Evolutionary conservation across 1,140 invertebrate species (phyloP), one percentile per base, ranked within the genome.

Genomic region (Gryllus bimaculatus): DNA sequence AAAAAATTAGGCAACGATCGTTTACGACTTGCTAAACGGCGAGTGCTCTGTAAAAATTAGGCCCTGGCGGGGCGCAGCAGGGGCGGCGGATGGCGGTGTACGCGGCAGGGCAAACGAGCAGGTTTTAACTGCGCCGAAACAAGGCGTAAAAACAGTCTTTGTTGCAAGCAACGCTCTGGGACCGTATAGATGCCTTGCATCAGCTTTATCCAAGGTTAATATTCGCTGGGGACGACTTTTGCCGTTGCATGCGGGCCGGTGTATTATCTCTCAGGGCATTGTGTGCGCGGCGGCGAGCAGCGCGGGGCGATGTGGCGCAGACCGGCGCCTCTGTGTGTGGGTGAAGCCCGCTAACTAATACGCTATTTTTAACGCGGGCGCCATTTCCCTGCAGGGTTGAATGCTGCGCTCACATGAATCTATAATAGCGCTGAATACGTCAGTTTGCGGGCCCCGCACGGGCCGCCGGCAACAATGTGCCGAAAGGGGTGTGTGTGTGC

Each of bases 1-100:
- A 66, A 66, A 66, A 66, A 66, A 66, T 66, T 66, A 66, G 54
- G 54, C 54, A 66, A 66, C 54, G 54, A 66, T 66, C 54, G 54
- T 66, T 66, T 66, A 66, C 54, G 54, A 66, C 54, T 66, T 66
- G 54, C 54, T 66, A 66, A 66, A 66, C 54, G 54, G 18, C 54
- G 18, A 66, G 54, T 18, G 54, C 54, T 10, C 18, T 66, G 54
- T 66, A 66, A 66, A 66, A 66, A 66, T 66, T 66, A 66, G 54
- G 54, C 54, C 54, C 54, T 18, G 2, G 54, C 10, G 10, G 54
- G 10, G 54, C 54, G 54, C 54, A 66, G 54, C 54, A 10, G 54
- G 54, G 54, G 54, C 54, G 54, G 54, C 54, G 54, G 54, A 66
- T 18, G 54, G 54, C 54, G 54, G 54, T 13, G 54, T 39, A 66